These are phyloP conservation scores for Paramuricea clavata DNA, from an alignment of 92 coral and sea anemone species.

Conservation along the genomic window DNA sequence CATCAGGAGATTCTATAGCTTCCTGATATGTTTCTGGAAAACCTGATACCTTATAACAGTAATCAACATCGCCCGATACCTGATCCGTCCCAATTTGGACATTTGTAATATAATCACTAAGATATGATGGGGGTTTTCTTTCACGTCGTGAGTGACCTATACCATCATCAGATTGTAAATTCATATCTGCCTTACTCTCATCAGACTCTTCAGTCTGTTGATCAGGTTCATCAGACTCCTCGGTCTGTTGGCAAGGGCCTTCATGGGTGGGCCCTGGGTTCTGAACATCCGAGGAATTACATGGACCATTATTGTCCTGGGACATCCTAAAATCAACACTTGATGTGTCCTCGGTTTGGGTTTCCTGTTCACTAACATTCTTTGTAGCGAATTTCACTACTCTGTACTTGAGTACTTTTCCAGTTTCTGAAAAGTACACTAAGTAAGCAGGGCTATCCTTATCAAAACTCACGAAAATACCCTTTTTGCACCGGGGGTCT, in stretches of 20 bases:
- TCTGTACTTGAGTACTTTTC: constrained; percentile 47
- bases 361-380: constrained; percentile 55
- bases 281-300: constrained; percentile 36
- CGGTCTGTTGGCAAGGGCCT: constrained; percentile 28
- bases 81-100: no score
- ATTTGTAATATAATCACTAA: constrained; percentile 55
- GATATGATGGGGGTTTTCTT: constrained; percentile 63
- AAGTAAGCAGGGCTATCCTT: constrained; percentile 63
- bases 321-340: constrained; percentile 43
- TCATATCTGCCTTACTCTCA: background rate
- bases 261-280: background rate
- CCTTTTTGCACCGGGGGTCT: constrained; percentile 45
- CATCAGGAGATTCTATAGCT: constrained; percentile 66
- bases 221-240: background rate
- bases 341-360: constrained; percentile 51
- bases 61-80: constrained; percentile 56
- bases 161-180: no score
- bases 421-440: constrained; percentile 58
- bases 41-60: constrained; percentile 55
- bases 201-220: background rate
- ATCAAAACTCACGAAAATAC: constrained; percentile 53
- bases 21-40: constrained; percentile 68
- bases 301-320: constrained; percentile 12
- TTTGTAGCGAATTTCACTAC: constrained; percentile 57
- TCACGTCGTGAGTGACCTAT: no score